Evolutionary conservation across 2,797 vertebrate genomes (phyloP).

Genomic region (Falco berigora): DNA sequence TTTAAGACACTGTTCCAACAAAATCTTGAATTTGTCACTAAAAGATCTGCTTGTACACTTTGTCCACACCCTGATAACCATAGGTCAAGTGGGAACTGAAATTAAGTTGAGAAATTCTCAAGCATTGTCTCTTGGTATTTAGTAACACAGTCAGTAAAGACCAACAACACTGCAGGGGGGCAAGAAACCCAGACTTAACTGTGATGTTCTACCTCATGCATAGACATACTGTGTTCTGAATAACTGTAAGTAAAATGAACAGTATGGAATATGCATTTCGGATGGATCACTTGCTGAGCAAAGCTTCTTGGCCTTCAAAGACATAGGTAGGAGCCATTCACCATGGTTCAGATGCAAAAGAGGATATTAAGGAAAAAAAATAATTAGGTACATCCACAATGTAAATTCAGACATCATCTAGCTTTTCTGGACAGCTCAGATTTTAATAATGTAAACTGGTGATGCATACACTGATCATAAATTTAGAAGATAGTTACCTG

Average conservation of each 20-base stretch:
- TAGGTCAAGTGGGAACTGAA: not conserved
- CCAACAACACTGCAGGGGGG: not conserved
- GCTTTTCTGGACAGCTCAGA: not conserved
- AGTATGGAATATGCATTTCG: not conserved
- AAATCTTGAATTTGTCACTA: not conserved
- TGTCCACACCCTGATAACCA: not conserved
- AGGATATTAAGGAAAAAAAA: not conserved
- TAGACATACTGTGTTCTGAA: not conserved
- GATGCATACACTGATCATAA: not conserved
- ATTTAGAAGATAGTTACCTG: not conserved
- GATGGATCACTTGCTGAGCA: not conserved
- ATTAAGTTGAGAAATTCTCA: not conserved
- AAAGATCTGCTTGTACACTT: not conserved
- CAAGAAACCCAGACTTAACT: not conserved
- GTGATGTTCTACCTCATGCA: not conserved
- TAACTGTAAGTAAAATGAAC: not conserved
- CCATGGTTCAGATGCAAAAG: not conserved
- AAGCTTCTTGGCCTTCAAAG: not conserved
- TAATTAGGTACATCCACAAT: not conserved
- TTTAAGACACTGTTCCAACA: not conserved
- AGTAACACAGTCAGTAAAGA: not conserved
- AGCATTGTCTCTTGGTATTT: not conserved
- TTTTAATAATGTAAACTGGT: not conserved
- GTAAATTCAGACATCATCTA: not conserved
- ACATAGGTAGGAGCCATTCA: not conserved